Percentiles rank a stretch among this genome's conserved stretches.
phyloP scores from a whole-genome alignment of 2,797 vertebrate species.

The Siniperca undulata region DNA sequence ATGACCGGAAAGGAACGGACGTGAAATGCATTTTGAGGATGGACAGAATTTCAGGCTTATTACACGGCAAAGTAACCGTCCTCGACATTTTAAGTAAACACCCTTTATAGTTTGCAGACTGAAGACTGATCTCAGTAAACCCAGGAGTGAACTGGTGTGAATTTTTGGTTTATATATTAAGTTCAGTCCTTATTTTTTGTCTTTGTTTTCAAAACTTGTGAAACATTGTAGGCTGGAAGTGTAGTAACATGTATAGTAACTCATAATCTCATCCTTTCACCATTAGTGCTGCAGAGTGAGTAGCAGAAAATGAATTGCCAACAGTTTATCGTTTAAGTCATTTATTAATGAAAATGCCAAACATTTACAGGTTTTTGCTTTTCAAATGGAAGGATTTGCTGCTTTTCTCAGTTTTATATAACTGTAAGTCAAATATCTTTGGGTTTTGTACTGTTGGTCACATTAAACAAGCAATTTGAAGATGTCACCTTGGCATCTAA shows the following conservation, averaged over 20 bases:
- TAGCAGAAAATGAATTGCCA: not conserved
- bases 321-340: not conserved
- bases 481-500: too few species aligned
- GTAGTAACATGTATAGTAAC: not conserved
- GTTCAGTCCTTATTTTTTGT: not conserved
- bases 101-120: constrained; percentile 12
- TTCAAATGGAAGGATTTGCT: not conserved
- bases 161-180: not conserved
- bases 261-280: not conserved
- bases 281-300: not conserved
- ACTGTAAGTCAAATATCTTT: not conserved
- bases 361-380: not conserved
- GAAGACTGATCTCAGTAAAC: not conserved
- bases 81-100: constrained; percentile 12
- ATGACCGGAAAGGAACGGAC: constrained; percentile 52
- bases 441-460: not conserved
- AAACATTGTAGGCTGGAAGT: not conserved
- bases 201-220: not conserved
- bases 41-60: constrained; percentile 30
- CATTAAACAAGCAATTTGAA: not conserved
- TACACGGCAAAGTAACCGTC: constrained; percentile 22
- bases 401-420: not conserved
- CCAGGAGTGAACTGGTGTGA: not conserved
- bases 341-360: not conserved
- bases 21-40: constrained; percentile 18